Evolutionary conservation across 1,140 invertebrate species (phyloP).

Genomic region (Cyclargus thomasi): DNA sequence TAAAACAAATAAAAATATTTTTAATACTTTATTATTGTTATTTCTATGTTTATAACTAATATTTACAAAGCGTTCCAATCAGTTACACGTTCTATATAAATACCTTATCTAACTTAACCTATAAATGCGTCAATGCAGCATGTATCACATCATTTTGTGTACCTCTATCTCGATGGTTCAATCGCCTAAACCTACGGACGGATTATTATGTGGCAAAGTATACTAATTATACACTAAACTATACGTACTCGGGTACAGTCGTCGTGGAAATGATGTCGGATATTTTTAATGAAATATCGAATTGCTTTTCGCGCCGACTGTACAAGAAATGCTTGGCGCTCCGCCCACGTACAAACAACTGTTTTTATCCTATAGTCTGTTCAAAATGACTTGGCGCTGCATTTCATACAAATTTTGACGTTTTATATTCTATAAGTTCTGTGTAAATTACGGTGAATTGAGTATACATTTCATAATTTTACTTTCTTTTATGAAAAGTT

Average conservation of each 20-base stretch:
- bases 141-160: conserved; percentile 68
- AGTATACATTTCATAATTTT: too few relatives aligned
- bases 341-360: background rate
- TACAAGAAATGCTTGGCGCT: conserved; percentile 3
- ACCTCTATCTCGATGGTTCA: conserved; percentile 24
- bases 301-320: conserved; percentile 3
- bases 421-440: too few relatives aligned
- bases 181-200: background rate
- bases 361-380: too few relatives aligned
- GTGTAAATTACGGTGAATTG: too few relatives aligned
- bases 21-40: conserved; percentile 22
- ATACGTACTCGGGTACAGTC: conserved; percentile 1
- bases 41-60: conserved; percentile 43
- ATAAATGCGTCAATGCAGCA: conserved; percentile 62
- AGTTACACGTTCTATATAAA: conserved; percentile 62
- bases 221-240: conserved; percentile 5
- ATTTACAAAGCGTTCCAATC: conserved; percentile 63
- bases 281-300: conserved; percentile 6
- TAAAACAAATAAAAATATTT: conserved; percentile 10
- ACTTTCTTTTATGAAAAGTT: too few relatives aligned
- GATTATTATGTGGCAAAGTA: conserved; percentile 14
- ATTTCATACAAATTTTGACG: too few relatives aligned
- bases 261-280: conserved; percentile 2
- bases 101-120: conserved; percentile 54
- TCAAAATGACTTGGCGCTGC: too few relatives aligned